Conservation (phyloP, 2,797 vertebrate species). For the Arnoldichthys spilopterus region DNA sequence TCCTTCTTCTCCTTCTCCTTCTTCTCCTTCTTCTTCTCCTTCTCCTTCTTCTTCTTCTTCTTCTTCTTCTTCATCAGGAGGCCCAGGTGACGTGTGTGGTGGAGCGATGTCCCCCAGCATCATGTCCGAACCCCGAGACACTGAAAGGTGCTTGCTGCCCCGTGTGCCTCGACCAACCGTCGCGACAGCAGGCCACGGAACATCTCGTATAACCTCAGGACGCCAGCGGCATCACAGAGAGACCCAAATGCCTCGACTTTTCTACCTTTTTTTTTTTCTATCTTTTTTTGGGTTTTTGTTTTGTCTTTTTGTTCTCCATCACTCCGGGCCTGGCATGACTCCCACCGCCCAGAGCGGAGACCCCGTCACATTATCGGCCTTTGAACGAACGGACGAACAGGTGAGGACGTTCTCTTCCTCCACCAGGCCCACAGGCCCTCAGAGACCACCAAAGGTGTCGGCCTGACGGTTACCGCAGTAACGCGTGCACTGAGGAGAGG, state of each 20-base stretch:
- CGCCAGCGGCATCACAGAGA: constrained; percentile 56
- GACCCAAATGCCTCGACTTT: constrained; percentile 65
- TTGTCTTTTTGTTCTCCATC: constrained; percentile 52
- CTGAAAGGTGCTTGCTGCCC: constrained; percentile 89
- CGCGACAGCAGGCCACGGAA: constrained; percentile 35
- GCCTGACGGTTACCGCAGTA: constrained; percentile 34
- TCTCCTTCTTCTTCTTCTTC: too few species aligned
- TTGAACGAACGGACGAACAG: constrained; percentile 59
- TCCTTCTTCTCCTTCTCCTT: too few species aligned
- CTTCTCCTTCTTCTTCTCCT: too few species aligned
- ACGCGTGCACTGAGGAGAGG: constrained; percentile 71
- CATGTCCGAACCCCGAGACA: constrained; percentile 81
- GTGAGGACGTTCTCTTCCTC: constrained; percentile 59
- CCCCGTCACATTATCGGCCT: constrained; percentile 63
- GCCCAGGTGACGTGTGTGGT: constrained; percentile 94
- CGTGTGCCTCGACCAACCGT: constrained; percentile 74
- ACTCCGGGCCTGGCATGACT: constrained; percentile 59
- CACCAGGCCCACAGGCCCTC: constrained; percentile 43
- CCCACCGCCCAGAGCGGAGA: constrained; percentile 61
- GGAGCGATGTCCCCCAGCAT: constrained; percentile 81
- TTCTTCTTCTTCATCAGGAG: constrained; percentile 68
- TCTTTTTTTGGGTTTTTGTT: constrained; percentile 44
- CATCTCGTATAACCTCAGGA: constrained; percentile 73
- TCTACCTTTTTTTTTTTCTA: constrained; percentile 44
- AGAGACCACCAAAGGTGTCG: constrained; percentile 54